phyloP scores from a whole-genome alignment of 1,140 invertebrate genomes.

The Euwallacea fornicatus region DNA sequence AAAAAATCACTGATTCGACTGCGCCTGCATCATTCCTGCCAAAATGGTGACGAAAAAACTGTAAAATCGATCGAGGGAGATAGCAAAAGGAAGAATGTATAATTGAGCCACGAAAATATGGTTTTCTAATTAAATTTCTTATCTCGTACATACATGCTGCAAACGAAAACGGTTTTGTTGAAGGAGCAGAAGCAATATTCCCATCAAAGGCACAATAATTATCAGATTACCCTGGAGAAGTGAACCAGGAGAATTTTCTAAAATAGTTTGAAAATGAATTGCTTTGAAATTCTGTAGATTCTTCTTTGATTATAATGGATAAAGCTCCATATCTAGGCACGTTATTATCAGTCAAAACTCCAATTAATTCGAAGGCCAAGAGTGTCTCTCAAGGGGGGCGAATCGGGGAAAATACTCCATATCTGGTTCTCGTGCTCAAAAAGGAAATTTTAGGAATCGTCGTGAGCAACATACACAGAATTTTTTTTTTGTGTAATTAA shows the following conservation, averaged over 20 bases:
- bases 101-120: too few relatives aligned
- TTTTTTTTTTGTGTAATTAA: too few relatives aligned
- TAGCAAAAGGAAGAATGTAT: neutral
- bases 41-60: slow-evolving; percentile 1
- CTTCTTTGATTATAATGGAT: slow-evolving; percentile 7
- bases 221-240: slow-evolving; percentile 34
- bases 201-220: slow-evolving; percentile 13
- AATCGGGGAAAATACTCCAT: neutral
- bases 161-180: slow-evolving; percentile 24
- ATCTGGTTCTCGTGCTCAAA: neutral
- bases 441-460: neutral
- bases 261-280: slow-evolving; percentile 23
- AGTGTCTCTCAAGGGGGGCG: neutral
- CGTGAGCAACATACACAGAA: too few relatives aligned
- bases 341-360: neutral
- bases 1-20: neutral
- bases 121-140: slow-evolving; percentile 3
- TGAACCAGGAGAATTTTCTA: slow-evolving; percentile 30
- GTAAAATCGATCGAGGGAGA: neutral
- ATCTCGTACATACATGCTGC: slow-evolving; percentile 17
- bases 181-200: slow-evolving; percentile 23
- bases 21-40: neutral
- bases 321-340: slow-evolving; percentile 6
- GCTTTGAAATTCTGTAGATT: neutral
- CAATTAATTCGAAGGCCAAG: neutral